These are phyloP conservation scores for Tricholauxania praeusta DNA, from an alignment of 2,888 invertebrate genomes.

Conservation along the genomic window DNA sequence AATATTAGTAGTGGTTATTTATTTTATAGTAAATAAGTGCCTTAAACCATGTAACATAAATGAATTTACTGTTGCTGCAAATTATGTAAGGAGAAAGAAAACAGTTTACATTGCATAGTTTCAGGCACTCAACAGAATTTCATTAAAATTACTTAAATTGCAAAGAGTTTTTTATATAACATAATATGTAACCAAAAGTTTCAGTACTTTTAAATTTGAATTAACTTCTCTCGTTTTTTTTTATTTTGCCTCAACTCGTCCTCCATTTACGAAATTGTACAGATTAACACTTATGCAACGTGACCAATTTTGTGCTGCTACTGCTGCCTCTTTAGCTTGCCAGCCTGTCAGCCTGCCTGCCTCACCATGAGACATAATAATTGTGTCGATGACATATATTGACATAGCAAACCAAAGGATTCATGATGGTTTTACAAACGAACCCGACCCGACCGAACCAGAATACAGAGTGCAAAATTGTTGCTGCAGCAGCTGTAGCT, in stretches of 20 bases:
- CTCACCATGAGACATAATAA: slow-evolving; percentile 19
- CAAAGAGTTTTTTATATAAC: too few species aligned
- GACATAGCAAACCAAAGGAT: slow-evolving; percentile 13
- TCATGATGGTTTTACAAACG: slow-evolving; percentile 26
- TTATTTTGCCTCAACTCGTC: not conserved
- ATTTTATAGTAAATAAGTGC: too few species aligned
- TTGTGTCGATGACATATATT: slow-evolving; percentile 30
- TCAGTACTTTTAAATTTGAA: not conserved
- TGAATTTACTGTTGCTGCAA: too few species aligned
- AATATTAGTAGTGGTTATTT: too few species aligned
- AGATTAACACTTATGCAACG: too few species aligned
- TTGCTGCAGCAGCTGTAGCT: not conserved
- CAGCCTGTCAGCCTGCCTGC: not conserved
- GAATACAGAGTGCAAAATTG: not conserved
- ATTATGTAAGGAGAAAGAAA: too few species aligned
- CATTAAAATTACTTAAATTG: too few species aligned
- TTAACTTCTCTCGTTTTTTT: not conserved
- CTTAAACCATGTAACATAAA: too few species aligned
- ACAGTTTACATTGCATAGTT: too few species aligned
- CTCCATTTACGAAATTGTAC: too few species aligned
- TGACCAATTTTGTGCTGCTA: not conserved
- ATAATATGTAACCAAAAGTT: too few species aligned
- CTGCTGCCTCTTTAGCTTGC: not conserved
- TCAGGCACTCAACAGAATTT: too few species aligned
- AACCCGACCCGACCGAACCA: not conserved